Evolutionary conservation across 1,140 invertebrate species (phyloP).

Genomic region (Drosophila nikananu): DNA sequence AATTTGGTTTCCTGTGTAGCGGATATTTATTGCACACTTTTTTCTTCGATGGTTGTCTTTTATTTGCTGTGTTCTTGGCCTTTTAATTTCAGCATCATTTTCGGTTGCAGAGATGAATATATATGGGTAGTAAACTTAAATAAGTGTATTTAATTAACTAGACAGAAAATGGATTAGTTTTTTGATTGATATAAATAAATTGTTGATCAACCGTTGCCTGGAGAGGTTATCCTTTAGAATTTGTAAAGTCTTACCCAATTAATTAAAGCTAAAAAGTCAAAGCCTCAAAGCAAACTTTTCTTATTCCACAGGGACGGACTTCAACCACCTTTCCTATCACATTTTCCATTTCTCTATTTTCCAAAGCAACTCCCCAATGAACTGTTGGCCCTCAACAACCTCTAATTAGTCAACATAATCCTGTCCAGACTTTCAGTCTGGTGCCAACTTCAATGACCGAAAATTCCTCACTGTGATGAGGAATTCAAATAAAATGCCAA

Average conservation of each 20-base stretch:
- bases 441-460: constrained; percentile 20
- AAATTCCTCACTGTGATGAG: constrained; percentile 24
- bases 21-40: constrained; percentile 38
- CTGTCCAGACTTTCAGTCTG: constrained; percentile 36
- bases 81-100: constrained; percentile 47
- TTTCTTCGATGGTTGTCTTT: constrained; percentile 26
- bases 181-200: background rate
- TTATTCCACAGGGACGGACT: background rate
- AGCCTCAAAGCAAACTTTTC: constrained; percentile 1
- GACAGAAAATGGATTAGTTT: background rate
- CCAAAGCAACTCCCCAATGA: constrained; percentile 40
- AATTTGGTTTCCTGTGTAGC: constrained; percentile 51
- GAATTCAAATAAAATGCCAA: constrained; percentile 71
- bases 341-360: background rate
- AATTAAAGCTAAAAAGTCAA: constrained; percentile 13
- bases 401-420: constrained; percentile 77
- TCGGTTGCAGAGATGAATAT: constrained; percentile 9
- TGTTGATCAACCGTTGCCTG: background rate
- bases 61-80: constrained; percentile 23
- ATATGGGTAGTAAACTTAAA: background rate
- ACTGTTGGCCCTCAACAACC: constrained; percentile 54
- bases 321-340: background rate
- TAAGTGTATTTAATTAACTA: constrained; percentile 2
- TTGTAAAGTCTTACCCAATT: constrained; percentile 14
- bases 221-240: background rate